These are phyloP conservation scores for Fratercula arctica DNA, from an alignment of 2,797 vertebrate genomes.

Conservation along the genomic window DNA sequence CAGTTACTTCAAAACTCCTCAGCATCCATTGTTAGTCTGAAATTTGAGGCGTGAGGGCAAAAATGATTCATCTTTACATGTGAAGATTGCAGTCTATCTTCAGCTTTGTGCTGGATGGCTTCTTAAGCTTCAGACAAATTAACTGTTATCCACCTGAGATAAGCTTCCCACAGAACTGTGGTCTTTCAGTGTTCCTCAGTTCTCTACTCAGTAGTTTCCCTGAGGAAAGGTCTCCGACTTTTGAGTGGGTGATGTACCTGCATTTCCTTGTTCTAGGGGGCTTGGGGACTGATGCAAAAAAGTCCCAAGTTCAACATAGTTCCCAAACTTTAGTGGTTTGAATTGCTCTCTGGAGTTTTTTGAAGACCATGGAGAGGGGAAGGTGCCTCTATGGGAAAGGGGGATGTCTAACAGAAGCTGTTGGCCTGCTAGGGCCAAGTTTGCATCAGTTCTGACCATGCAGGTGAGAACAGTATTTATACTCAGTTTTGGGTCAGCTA, in stretches of 20 bases:
- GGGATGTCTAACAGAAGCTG: not conserved
- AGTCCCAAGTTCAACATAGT: not conserved
- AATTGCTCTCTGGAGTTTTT: not conserved
- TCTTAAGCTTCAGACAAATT: not conserved
- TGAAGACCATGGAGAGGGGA: not conserved
- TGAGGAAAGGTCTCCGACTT: not conserved
- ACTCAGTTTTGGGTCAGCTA: not conserved
- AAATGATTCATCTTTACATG: not conserved
- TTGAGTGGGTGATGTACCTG: not conserved
- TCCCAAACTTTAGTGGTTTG: not conserved
- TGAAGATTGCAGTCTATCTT: not conserved
- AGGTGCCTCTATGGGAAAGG: not conserved
- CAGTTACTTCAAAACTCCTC: not conserved
- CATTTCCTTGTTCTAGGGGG: not conserved
- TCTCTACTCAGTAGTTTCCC: not conserved
- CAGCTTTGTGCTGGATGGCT: not conserved
- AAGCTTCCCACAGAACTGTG: not conserved
- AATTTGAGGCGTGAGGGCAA: not conserved
- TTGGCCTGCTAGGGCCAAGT: not conserved
- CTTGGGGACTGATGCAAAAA: not conserved
- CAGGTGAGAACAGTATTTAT: not conserved
- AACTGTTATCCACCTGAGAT: not conserved
- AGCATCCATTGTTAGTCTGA: not conserved
- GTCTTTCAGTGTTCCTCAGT: not conserved
- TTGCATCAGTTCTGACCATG: not conserved